These are phyloP conservation scores for Acanthurus leucopareius DNA, from an alignment of 2,797 vertebrate genomes.

Conservation along the genomic window DNA sequence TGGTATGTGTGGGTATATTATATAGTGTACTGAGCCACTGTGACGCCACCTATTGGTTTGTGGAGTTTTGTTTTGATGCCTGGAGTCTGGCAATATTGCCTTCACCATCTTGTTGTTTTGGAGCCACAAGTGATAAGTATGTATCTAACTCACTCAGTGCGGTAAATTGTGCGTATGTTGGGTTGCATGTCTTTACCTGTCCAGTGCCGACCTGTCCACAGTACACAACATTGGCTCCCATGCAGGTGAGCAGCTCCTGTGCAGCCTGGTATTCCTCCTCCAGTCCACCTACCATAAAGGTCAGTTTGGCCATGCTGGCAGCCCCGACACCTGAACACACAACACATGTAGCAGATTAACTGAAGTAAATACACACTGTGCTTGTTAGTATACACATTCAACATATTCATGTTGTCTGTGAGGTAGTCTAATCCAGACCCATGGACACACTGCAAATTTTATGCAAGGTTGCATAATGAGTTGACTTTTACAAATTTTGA, in stretches of 20 bases:
- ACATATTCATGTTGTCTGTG: neutral
- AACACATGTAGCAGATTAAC: conserved; percentile 34
- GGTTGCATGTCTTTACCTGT: conserved; percentile 85
- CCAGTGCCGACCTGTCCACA: conserved; percentile 93
- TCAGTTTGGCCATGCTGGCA: conserved; percentile 93
- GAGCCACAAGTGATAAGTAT: no score
- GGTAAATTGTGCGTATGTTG: neutral
- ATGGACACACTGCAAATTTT: neutral
- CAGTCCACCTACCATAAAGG: conserved; percentile 95
- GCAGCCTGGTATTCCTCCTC: conserved; percentile 95
- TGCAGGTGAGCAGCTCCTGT: conserved; percentile 92
- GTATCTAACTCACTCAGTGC: no score
- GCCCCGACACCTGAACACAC: conserved; percentile 91
- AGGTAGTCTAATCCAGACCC: neutral
- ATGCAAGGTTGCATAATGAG: neutral
- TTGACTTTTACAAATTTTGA: neutral
- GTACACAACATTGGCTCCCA: conserved; percentile 94
- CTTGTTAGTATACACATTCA: neutral
- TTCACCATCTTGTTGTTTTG: no score
- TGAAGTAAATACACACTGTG: neutral
- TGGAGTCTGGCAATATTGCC: no score
- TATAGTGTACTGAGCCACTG: no score
- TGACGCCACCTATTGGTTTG: no score
- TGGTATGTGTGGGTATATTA: no score
- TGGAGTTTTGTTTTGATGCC: no score